Evolutionary conservation across 2,797 vertebrate genomes (phyloP), one percentile per base, ranked within the genome.

Genomic region (Florisuga fusca): DNA sequence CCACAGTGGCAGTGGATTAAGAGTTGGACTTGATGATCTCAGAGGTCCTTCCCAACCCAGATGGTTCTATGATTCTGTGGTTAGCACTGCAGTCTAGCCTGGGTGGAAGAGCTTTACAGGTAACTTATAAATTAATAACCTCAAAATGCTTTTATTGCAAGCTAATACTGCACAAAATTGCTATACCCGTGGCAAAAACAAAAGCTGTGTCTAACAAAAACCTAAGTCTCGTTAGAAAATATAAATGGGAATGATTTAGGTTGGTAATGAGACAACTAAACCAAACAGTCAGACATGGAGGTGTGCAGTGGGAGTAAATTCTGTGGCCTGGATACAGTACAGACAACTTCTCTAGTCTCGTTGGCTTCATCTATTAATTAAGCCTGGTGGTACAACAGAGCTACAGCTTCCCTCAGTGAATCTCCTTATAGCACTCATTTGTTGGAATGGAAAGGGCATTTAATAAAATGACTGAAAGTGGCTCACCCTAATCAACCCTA

Each of bases 321-420:
- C 66, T 85, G 67, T 61, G 91, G 84, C 73, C 76, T 67, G 62
- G 53, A 43, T 59, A 69, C 9, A 88, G 80, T 91, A 84, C 21
- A 84, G 76, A 71, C 55, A 79, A 29, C 48, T 78, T 90, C 89
- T 94, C 87, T 73, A 55, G 62, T 73, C 94, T 73, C 79, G 63
- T 94, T 94, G 94, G 71, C 71, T 90, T 87, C 80, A 64, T 59
- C 91, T 88, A 59, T 88, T 92, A 94, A 73, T 43, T 76, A 91
- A 90, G 63, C 36, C 87, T 90, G 55, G 82, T 91, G 41, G 73
- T 90, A 94, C 85, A 94, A 94, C 7, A 87, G 61, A 91, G 57
- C 63, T 94, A 76, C 91, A 90, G 93, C 73, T 91, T 86, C 55
- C 66, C 62, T 68, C 82, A 73, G 23, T 71, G 80, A 95, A 84